Base-by-base conservation (phyloP, 2,888 invertebrate species). In the Nematopogon swammerdamellus region DNA sequence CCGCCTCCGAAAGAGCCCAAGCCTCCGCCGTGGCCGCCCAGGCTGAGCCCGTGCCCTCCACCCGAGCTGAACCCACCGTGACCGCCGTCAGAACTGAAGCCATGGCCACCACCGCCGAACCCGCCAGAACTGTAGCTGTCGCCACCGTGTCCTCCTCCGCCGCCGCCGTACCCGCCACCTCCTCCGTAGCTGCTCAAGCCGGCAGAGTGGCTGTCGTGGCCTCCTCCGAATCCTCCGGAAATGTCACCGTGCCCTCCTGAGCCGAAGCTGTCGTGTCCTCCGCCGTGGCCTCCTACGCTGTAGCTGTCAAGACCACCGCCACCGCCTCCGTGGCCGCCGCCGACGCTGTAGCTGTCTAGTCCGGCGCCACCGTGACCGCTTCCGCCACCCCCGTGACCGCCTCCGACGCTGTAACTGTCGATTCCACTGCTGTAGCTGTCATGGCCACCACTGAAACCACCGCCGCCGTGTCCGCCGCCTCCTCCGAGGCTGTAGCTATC, bases 1-100 rank as follows among this genome's bases (percentile, higher is more conserved):
- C 44, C 44, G 50, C 59, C 61, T 10, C 57, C 59, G 36, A 44
- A 18, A 16, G 54, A 51, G 11, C 66, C 66, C 45, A 63, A 63
- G 17, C 63, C 60, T 19, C 62, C 59, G 1, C 67, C 65, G 48
- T 58, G 58, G 2, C 63, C 61, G 20, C 62, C 58, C 3, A 53
- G 52, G 1, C 67, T 64, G 47, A 59, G 58, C 2, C 63, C 61
- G 20, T 61, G 58, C 5, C 54, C 57, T 11, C 44, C 18, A 5
- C 49, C 53, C n/a, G 49, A 48, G 18, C 42, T 11, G 19, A 19
- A 25, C 11, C 62, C 60, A 1, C 60, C 62, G 36, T 56, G 52
- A 25, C 65, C 64, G 18, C 62, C 65, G 29, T 63, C 58, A 47
- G 52, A 51, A 16, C 58, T 58, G 17, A 61, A 59, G 25, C 57